These are phyloP conservation scores for Thalpophila matura DNA, from an alignment of 2,888 invertebrate genomes.

Conservation along the genomic window DNA sequence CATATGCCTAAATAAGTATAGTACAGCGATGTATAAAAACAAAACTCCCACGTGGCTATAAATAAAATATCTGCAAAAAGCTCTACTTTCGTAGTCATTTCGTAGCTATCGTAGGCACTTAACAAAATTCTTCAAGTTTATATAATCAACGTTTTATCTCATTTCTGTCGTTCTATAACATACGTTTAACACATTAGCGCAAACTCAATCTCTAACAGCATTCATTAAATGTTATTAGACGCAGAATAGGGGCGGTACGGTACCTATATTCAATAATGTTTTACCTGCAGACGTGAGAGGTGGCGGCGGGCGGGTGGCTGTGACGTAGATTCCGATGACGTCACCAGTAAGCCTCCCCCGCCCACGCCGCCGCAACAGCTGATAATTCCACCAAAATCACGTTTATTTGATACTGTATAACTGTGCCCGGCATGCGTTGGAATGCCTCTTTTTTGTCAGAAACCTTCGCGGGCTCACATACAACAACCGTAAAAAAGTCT, in stretches of 20 bases:
- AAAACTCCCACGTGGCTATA: background rate
- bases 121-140: background rate
- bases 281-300: conserved; percentile 60
- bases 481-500: no score
- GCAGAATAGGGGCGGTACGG: conserved; percentile 43
- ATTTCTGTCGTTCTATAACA: conserved; percentile 1
- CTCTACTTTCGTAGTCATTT: conserved; percentile 9
- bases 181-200: conserved; percentile 12
- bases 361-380: conserved; percentile 74
- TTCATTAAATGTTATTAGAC: conserved; percentile 50
- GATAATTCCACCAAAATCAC: conserved; percentile 70
- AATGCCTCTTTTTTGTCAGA: no score
- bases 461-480: no score
- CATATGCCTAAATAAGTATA: background rate
- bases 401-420: conserved; percentile 53
- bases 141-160: conserved; percentile 4
- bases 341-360: conserved; percentile 72
- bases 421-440: no score
- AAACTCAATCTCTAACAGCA: conserved; percentile 22
- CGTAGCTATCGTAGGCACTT: background rate
- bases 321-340: conserved; percentile 77
- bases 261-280: conserved; percentile 50
- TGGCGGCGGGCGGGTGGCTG: conserved; percentile 68
- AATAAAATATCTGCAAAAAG: conserved; percentile 13
- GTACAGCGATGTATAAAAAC: background rate